Evolutionary conservation across 2,113 vertebrate genomes (phyloP).

Genomic region (Clarias macrocephalus): DNA sequence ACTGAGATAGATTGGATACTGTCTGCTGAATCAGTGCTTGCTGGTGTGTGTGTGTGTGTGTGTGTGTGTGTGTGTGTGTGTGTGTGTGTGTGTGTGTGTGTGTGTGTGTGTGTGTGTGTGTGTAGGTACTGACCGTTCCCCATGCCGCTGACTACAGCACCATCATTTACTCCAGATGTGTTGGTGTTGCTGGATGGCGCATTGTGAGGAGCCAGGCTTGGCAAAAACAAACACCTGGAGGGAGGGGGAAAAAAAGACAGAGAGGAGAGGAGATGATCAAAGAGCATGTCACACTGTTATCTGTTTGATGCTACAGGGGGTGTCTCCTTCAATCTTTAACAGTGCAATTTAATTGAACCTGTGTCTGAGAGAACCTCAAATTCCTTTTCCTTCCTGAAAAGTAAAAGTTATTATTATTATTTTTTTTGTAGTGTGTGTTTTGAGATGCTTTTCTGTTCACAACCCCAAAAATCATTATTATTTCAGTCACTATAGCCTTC

Average conservation of each 20-base stretch:
- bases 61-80: background rate
- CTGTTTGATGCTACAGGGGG: background rate
- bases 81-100: background rate
- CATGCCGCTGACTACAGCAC: constrained; percentile 91
- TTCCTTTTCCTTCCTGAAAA: background rate
- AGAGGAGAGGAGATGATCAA: background rate
- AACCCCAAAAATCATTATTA: background rate
- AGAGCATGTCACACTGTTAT: background rate
- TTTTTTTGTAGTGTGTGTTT: background rate
- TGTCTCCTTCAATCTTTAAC: background rate
- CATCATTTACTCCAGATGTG: constrained; percentile 84
- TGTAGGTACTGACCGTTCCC: constrained; percentile 77
- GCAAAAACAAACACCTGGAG: constrained; percentile 90
- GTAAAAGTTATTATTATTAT: background rate
- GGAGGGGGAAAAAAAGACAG: background rate
- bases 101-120: background rate
- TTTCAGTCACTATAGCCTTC: background rate
- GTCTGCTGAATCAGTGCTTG: constrained; percentile 1
- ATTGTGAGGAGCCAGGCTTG: constrained; percentile 95
- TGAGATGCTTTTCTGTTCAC: background rate
- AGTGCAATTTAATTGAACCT: background rate
- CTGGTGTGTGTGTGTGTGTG: background rate
- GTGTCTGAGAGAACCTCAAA: no score
- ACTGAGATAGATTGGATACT: background rate
- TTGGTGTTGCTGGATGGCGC: constrained; percentile 86